These are phyloP conservation scores for Anarrhichthys ocellatus DNA, from an alignment of 2,113 vertebrate species.

Conservation along the genomic window DNA sequence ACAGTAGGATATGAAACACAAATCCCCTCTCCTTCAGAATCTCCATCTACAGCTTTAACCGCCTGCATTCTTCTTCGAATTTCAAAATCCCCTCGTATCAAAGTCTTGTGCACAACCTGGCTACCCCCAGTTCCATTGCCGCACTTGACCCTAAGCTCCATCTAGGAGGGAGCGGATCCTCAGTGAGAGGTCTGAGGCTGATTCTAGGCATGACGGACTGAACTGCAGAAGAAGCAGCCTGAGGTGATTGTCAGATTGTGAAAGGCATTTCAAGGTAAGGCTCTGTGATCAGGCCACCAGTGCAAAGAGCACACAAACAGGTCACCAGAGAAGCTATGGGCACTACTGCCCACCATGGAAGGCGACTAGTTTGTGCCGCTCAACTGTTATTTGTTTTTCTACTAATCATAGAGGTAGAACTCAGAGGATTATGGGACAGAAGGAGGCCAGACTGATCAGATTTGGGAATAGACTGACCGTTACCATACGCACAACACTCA, in stretches of 20 bases:
- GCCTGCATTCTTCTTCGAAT: slow-evolving; percentile 16
- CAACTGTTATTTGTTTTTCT: not conserved
- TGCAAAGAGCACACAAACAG: slow-evolving; percentile 1
- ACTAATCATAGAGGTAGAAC: not conserved
- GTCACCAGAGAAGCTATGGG: not conserved
- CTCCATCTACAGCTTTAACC: slow-evolving; percentile 9
- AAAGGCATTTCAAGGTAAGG: slow-evolving; percentile 7
- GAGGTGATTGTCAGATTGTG: slow-evolving; percentile 24
- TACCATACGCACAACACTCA: not conserved
- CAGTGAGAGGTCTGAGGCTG: slow-evolving; percentile 13
- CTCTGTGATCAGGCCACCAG: not conserved
- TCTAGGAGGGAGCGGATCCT: slow-evolving; percentile 21
- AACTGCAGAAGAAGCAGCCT: not conserved
- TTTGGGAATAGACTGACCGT: not conserved
- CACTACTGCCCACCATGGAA: not conserved
- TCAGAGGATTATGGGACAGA: not conserved
- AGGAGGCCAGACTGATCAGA: not conserved
- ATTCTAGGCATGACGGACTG: not conserved
- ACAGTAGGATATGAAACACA: not conserved
- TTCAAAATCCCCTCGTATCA: slow-evolving; percentile 41
- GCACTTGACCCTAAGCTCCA: slow-evolving; percentile 30
- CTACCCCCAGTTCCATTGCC: not conserved
- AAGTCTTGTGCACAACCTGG: slow-evolving; percentile 35
- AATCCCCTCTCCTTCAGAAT: slow-evolving; percentile 35
- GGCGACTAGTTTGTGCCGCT: not conserved